phyloP scores from a whole-genome alignment of 2,888 invertebrate genomes.

The Dicyrtomina minuta region DNA sequence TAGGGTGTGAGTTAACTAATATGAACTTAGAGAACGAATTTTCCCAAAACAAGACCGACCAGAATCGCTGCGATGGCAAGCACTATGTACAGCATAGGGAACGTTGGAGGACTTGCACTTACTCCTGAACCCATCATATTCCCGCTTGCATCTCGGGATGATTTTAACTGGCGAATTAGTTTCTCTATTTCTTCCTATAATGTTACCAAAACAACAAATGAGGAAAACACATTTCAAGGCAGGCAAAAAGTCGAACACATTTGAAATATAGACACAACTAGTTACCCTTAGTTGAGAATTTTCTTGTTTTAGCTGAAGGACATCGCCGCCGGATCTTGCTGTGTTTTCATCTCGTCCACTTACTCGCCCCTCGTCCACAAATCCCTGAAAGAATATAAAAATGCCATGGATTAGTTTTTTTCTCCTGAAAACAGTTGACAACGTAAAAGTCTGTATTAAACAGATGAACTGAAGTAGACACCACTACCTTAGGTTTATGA shows the following conservation, averaged over 20 bases:
- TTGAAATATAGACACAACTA: no score
- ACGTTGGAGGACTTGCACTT: constrained; percentile 64
- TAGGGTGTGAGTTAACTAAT: no score
- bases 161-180: constrained; percentile 46
- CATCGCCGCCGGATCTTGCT: constrained; percentile 34
- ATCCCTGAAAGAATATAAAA: constrained; percentile 59
- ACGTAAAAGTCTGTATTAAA: no score
- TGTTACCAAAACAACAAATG: constrained; percentile 11
- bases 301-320: constrained; percentile 63
- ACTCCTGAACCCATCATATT: constrained; percentile 54
- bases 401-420: neutral
- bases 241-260: no score
- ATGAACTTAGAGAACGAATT: constrained; percentile 71
- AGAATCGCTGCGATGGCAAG: constrained; percentile 69
- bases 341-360: constrained; percentile 24
- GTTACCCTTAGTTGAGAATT: constrained; percentile 79
- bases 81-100: constrained; percentile 66
- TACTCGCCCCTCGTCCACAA: constrained; percentile 60
- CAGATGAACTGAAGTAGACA: neutral
- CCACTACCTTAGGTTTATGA: constrained; percentile 24
- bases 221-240: neutral
- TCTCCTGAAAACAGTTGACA: neutral
- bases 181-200: constrained; percentile 47
- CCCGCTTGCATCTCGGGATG: constrained; percentile 55
- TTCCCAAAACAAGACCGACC: constrained; percentile 75